Conservation (phyloP, 2,888 invertebrate genomes). For the Clostera curtula region DNA sequence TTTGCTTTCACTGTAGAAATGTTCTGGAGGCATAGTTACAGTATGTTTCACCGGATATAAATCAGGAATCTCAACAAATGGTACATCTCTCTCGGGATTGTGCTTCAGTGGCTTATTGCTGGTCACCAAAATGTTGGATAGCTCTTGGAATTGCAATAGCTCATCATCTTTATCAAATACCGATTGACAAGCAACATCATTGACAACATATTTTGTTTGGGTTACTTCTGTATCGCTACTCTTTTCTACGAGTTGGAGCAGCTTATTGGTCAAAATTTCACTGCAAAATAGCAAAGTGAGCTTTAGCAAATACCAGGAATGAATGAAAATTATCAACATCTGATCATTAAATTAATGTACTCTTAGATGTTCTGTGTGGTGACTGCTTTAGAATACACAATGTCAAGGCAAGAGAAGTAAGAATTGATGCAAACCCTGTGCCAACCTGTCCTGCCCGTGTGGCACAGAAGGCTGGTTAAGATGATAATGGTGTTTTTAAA, state of each 20-base stretch:
- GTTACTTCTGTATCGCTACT: constrained; percentile 70
- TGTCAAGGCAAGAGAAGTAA: too few species aligned
- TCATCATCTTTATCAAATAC: constrained; percentile 77
- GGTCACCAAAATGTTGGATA: constrained; percentile 79
- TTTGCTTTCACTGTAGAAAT: constrained; percentile 78
- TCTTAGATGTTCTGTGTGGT: too few species aligned
- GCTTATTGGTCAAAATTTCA: constrained; percentile 77
- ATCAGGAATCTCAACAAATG: constrained; percentile 77
- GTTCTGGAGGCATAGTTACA: constrained; percentile 76
- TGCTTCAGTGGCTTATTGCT: constrained; percentile 77
- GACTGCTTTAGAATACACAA: too few species aligned
- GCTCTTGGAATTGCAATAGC: constrained; percentile 77
- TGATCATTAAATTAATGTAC: too few species aligned
- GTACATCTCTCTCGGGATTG: constrained; percentile 61
- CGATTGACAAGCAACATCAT: constrained; percentile 74
- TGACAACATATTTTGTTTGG: constrained; percentile 72
- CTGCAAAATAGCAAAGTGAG: too few species aligned
- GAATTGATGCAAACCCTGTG: too few species aligned
- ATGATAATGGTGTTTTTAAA: too few species aligned
- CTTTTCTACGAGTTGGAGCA: constrained; percentile 81
- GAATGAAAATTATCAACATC: too few species aligned
- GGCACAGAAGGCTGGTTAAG: too few species aligned
- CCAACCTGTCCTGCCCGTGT: too few species aligned
- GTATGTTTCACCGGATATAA: constrained; percentile 84
- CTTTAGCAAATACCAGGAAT: too few species aligned